Evolutionary conservation across 2,888 invertebrate species (phyloP), one percentile per base, ranked within the genome.

Genomic region (Metacarcinus magister): DNA sequence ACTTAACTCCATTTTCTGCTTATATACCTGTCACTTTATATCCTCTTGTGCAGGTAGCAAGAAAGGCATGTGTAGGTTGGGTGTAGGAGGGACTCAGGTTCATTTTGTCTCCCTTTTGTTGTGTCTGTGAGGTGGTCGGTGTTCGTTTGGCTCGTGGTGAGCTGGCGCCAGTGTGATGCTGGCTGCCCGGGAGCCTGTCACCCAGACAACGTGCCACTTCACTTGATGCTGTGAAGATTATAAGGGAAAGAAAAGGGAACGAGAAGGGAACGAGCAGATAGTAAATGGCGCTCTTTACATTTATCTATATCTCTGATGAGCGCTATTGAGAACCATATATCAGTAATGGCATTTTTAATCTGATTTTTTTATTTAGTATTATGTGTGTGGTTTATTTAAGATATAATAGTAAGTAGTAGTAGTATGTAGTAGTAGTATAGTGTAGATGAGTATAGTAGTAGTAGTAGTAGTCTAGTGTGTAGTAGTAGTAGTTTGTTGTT

Each of bases 371-470:
- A 5, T 23, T n/a, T 23, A 2, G 67, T 67, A n/a, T 67, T 54
- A 54, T 54, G 1, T 10, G 16, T 54, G 54, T 7, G 54, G 13
- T 8, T 54, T 8, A 54, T 67, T 23, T 23, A 23, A 67, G 67
- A 23, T 67, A 7, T 54, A 16, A 23, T 32, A 89, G 89, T 89
- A n/a, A 89, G 28, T 89, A 32, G 89, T 89, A 32, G 43, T 32
- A 32, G 39, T 89, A 32, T n/a, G 89, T 89, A 28, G 8, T 39
- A 32, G 89, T 89, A 32, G 89, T 89, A 32, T 89, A 89, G 89
- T 89, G 89, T 32, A 32, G 89, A n/a, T n/a, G n/a, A n/a, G n/a
- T n/a, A n/a, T 87, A 46, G 92, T 48, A 44, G n/a, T n/a, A n/a
- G n/a, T n/a, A n/a, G n/a, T n/a, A n/a, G n/a, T n/a, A n/a, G n/a